These are phyloP conservation scores for Zonitis immaculata DNA, from an alignment of 2,888 invertebrate genomes.

Conservation along the genomic window DNA sequence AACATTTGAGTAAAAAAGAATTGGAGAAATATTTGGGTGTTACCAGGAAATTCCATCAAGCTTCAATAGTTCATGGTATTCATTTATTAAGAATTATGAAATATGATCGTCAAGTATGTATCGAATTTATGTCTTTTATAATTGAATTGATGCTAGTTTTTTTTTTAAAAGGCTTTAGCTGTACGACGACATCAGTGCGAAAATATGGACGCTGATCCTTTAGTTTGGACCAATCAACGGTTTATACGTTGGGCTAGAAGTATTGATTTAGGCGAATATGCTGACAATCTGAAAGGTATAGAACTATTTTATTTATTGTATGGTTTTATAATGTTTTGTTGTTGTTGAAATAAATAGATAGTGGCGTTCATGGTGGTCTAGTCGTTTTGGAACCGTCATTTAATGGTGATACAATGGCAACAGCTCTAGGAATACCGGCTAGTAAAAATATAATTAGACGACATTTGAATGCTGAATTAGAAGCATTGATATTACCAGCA, in stretches of 20 bases:
- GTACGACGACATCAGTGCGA: conserved; percentile 86
- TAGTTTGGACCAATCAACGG: conserved; percentile 94
- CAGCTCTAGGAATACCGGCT: conserved; percentile 85
- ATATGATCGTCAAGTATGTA: conserved; percentile 82
- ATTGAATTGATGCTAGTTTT: too few species aligned
- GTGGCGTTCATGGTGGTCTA: conserved; percentile 91
- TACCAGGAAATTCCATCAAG: conserved; percentile 90
- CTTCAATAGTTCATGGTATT: conserved; percentile 89
- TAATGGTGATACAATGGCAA: conserved; percentile 92
- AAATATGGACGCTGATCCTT: conserved; percentile 81
- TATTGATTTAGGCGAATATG: conserved; percentile 91
- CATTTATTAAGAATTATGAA: conserved; percentile 87
- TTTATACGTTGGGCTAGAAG: conserved; percentile 91
- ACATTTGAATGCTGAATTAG: conserved; percentile 87
- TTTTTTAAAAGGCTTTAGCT: conserved; percentile 71
- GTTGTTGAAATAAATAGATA: conserved; percentile 58
- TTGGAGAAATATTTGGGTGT: conserved; percentile 90
- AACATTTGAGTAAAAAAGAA: conserved; percentile 89
- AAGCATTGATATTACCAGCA: conserved; percentile 85
- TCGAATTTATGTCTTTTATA: too few species aligned
- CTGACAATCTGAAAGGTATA: conserved; percentile 84
- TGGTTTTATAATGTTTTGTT: too few species aligned
- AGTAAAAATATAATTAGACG: conserved; percentile 90
- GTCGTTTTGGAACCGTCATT: conserved; percentile 92
- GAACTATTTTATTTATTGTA: too few species aligned